Base-by-base conservation (phyloP, 2,888 invertebrate genomes). In the Agrypnus murinus region DNA sequence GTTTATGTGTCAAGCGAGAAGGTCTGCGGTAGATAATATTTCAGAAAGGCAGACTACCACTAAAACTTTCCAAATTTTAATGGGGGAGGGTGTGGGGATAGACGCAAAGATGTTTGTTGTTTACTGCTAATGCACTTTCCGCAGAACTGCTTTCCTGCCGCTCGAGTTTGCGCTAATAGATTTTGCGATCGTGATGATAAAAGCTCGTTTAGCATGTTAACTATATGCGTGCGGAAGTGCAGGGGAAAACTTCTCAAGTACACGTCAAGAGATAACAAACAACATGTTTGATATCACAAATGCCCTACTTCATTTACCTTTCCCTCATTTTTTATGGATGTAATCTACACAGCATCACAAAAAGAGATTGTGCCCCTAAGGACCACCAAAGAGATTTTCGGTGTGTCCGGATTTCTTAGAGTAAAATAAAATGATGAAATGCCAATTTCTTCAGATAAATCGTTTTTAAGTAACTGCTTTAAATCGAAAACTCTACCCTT, bases 41-140 rank as follows among this genome's bases (percentile, higher is more conserved):
- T 68, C 38, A 62, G 55, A 43, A 68, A 63, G 63, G 68, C 62
- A 62, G 63, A 50, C 38, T 60, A 62, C 45, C 62, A 43, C 63
- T 68, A 19, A 55, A 63, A 67, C 67, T 67, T 67, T 60, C 67
- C 60, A 59, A 70, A 70, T 65, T 70, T 70, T 65, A 65, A 70
- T 65, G 65, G 65, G 45, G n/a, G 25, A 25, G 25, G 46, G 57
- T 17, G 62, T 43, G 55, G 46, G 45, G 48, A 59, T 64, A 12
- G 5, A 25, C 48, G 69, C 58, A 58, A 69, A 65, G 50, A 48
- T 59, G 58, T 55, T 64, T 45, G 64, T 65, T 65, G 64, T 69
- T 69, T 69, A 69, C 69, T 69, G 69, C 70, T 70, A 70, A 70
- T 70, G 65, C 60, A 62, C 65, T 70, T 70, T 65, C 46, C 60